phyloP scores from a whole-genome alignment of 2,888 invertebrate genomes.

The Argyresthia goedartella region DNA sequence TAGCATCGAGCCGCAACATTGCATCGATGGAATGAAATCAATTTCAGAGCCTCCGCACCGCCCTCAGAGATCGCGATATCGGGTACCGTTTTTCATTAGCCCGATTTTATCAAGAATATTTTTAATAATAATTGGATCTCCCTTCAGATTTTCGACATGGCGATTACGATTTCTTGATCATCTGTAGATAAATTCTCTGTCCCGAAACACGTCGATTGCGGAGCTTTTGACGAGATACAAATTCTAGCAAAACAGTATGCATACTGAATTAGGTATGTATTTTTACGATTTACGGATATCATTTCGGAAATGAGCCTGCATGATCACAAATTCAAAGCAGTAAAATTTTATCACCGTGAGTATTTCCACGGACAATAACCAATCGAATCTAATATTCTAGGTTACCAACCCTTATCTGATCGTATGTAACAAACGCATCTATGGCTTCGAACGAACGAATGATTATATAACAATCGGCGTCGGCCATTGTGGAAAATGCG shows the following conservation, averaged over 20 bases:
- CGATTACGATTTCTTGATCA: conserved; percentile 49
- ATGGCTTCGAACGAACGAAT: conserved; percentile 23
- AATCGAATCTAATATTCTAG: conserved; percentile 38
- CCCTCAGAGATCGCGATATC: conserved; percentile 39
- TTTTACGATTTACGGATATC: background rate
- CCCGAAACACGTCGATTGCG: conserved; percentile 19
- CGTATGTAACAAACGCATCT: conserved; percentile 53
- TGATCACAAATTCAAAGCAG: conserved; percentile 19
- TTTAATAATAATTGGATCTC: conserved; percentile 60
- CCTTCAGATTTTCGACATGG: conserved; percentile 45
- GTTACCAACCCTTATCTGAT: conserved; percentile 43
- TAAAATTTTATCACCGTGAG: conserved; percentile 32
- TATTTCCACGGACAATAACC: conserved; percentile 30
- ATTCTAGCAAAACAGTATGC: background rate
- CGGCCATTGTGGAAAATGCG: conserved; percentile 28
- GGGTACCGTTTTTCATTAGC: conserved; percentile 63
- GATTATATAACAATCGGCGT: background rate
- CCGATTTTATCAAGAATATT: conserved; percentile 61
- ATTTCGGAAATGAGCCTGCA: conserved; percentile 13
- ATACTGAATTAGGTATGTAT: background rate
- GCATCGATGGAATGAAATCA: conserved; percentile 55
- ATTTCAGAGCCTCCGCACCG: conserved; percentile 42
- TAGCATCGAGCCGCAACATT: conserved; percentile 37
- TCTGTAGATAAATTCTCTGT: conserved; percentile 36
- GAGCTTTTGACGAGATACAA: background rate